Evolutionary conservation across 2,797 vertebrate species (phyloP).

Genomic region (Tadarida brasiliensis): DNA sequence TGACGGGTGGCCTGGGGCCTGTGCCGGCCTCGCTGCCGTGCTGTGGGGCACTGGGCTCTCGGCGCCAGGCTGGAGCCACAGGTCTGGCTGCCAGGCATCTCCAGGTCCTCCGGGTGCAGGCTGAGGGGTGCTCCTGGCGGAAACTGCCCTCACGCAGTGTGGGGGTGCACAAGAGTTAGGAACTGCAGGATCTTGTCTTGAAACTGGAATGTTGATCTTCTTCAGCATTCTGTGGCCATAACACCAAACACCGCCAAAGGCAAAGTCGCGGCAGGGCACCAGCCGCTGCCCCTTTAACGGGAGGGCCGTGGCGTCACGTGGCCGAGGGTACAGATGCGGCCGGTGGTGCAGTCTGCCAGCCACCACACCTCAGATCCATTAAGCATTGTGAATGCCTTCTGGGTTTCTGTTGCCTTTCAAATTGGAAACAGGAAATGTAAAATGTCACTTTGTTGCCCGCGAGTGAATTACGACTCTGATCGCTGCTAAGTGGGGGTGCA

Average conservation of each 20-base stretch:
- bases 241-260: neutral
- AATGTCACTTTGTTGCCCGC: conserved; percentile 25
- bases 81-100: neutral
- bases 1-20: neutral
- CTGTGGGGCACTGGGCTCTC: no score
- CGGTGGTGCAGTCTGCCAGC: neutral
- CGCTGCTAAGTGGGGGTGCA: neutral
- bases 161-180: neutral
- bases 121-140: neutral
- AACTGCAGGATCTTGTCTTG: neutral
- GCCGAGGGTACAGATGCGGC: neutral
- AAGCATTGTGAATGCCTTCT: neutral
- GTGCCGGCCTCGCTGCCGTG: neutral
- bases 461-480: conserved; percentile 59
- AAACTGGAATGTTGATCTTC: neutral
- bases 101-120: neutral
- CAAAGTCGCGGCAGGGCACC: neutral
- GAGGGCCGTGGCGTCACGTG: neutral
- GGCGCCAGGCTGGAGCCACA: neutral
- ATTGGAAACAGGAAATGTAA: conserved; percentile 52
- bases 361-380: conserved; percentile 13
- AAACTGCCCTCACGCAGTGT: neutral
- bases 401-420: neutral
- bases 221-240: neutral
- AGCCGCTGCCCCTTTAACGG: neutral